These are phyloP conservation scores for Mycogona germanica DNA, from an alignment of 2,888 invertebrate species.

Conservation along the genomic window DNA sequence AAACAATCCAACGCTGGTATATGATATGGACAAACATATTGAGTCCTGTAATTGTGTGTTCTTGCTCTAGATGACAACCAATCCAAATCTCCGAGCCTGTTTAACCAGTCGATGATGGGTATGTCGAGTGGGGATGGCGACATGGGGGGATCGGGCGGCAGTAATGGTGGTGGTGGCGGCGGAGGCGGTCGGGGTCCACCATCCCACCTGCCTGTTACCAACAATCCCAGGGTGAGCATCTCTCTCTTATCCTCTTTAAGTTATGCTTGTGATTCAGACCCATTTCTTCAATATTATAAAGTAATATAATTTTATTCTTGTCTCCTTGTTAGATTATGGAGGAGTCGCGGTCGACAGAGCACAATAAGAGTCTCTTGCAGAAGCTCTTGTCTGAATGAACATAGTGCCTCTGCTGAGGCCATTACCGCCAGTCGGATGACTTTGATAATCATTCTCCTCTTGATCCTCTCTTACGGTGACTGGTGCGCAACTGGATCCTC, in stretches of 20 bases:
- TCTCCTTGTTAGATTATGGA: conserved; percentile 55
- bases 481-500: too few relatives aligned
- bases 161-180: conserved; percentile 9
- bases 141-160: conserved; percentile 7
- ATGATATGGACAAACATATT: too few relatives aligned
- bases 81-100: conserved; percentile 20
- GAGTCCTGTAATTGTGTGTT: too few relatives aligned
- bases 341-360: conserved; percentile 61
- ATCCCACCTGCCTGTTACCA: conserved; percentile 14
- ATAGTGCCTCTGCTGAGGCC: too few relatives aligned
- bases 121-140: conserved; percentile 17
- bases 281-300: too few relatives aligned
- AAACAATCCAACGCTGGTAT: too few relatives aligned
- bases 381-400: conserved; percentile 72
- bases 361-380: conserved; percentile 66
- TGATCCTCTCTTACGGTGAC: too few relatives aligned
- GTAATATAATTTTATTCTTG: conserved; percentile 16
- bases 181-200: conserved; percentile 7
- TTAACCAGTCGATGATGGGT: conserved; percentile 18
- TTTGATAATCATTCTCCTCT: too few relatives aligned
- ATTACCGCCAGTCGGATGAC: too few relatives aligned
- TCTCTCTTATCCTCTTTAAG: neutral
- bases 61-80: conserved; percentile 18
- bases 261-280: neutral
- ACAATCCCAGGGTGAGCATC: conserved; percentile 22